Conservation (phyloP, 2,797 vertebrate genomes). For the Poeciliopsis turneri region DNA sequence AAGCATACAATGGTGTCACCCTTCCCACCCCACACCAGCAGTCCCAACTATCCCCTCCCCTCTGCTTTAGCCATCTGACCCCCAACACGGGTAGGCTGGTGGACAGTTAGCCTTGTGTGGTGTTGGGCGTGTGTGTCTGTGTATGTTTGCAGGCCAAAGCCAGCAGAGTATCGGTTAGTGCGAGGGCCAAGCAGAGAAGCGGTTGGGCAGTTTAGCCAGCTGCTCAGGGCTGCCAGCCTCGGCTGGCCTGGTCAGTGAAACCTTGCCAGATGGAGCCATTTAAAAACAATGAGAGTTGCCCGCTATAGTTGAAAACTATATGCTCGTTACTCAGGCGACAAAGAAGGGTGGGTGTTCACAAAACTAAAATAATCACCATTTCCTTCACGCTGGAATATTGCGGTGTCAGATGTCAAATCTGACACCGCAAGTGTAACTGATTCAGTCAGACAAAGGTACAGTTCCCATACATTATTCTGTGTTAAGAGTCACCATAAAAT, state of each 20-base stretch:
- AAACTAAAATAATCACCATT: neutral
- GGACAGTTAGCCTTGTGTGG: constrained; percentile 69
- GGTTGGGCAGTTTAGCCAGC: constrained; percentile 87
- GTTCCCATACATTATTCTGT: neutral
- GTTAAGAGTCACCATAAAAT: neutral
- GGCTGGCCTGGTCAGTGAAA: constrained; percentile 77
- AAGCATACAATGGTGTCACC: constrained; percentile 66
- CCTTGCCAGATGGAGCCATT: constrained; percentile 84
- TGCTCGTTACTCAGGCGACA: constrained; percentile 22
- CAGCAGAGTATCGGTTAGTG: constrained; percentile 77
- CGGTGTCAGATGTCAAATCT: neutral
- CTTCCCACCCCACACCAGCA: constrained; percentile 38
- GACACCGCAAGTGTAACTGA: neutral
- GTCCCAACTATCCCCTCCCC: constrained; percentile 33
- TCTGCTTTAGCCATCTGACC: constrained; percentile 71
- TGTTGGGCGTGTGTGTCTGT: constrained; percentile 42
- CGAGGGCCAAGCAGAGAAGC: constrained; percentile 70
- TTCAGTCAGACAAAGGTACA: no score
- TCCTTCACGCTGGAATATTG: neutral
- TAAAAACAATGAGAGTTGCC: constrained; percentile 81
- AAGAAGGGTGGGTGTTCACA: constrained; percentile 2
- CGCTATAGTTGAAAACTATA: constrained; percentile 45
- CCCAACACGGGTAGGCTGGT: constrained; percentile 56
- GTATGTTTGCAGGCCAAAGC: constrained; percentile 55
- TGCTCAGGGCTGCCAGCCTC: constrained; percentile 71